Evolutionary conservation across 2,797 vertebrate genomes (phyloP).

Genomic region (Trachops cirrhosus): DNA sequence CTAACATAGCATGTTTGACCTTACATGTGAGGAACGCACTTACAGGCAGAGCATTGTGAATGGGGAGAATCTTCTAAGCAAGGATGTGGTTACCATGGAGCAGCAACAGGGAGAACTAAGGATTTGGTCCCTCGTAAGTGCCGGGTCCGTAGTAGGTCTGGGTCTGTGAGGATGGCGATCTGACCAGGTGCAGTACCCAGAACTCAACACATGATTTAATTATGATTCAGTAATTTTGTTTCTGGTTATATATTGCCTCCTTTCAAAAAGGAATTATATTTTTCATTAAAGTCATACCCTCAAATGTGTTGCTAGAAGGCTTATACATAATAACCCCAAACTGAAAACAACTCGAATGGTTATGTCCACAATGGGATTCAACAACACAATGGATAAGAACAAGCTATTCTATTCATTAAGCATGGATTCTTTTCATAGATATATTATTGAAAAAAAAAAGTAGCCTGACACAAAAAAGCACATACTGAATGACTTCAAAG

Average conservation of each 20-base stretch:
- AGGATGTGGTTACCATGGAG: rapidly evolving
- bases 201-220: neutral
- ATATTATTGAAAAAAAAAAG: neutral
- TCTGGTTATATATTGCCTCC: neutral
- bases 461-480: neutral
- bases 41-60: neutral
- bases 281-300: neutral
- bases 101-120: neutral
- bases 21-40: neutral
- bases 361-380: neutral
- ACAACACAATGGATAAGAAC: neutral
- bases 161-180: neutral
- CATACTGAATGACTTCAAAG: neutral
- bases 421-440: neutral
- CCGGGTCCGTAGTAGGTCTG: neutral
- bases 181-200: neutral
- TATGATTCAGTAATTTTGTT: neutral
- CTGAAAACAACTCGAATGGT: neutral
- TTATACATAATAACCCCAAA: neutral
- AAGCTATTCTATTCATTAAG: neutral
- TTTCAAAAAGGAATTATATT: neutral
- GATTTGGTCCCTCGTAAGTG: neutral
- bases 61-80: neutral
- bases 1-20: neutral
- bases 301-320: neutral